These are phyloP conservation scores for Brevimyrus niger DNA, from an alignment of 2,113 vertebrate species.

Conservation along the genomic window DNA sequence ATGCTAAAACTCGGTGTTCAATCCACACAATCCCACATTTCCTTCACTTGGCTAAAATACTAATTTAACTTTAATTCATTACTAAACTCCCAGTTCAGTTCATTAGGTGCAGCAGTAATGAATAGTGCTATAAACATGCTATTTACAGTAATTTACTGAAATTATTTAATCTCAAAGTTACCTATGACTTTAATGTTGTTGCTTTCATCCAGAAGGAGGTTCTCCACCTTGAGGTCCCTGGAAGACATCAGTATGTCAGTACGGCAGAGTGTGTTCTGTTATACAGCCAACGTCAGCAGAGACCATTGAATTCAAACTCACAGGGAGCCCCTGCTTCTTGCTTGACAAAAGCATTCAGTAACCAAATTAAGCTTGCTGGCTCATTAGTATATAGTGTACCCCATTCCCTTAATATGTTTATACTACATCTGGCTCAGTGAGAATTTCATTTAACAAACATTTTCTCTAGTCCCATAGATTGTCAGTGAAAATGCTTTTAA, in stretches of 20 bases:
- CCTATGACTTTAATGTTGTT: slow-evolving; percentile 98
- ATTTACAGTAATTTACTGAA: not conserved
- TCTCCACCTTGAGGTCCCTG: slow-evolving; percentile 99
- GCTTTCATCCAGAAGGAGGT: slow-evolving; percentile 92
- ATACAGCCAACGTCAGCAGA: not conserved
- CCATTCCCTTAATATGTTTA: not conserved
- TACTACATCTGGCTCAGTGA: not conserved
- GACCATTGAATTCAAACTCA: not conserved
- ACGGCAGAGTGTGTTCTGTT: not conserved
- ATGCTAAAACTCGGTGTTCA: not conserved
- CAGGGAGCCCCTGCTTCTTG: not conserved
- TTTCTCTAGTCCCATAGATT: not conserved
- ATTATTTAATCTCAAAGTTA: slow-evolving; percentile 46
- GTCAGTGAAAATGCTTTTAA: not conserved
- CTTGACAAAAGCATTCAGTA: not conserved
- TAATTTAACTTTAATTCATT: not conserved
- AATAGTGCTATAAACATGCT: not conserved
- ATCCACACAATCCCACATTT: not conserved
- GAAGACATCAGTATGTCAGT: slow-evolving; percentile 36
- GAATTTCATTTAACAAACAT: not conserved
- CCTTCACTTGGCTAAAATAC: not conserved
- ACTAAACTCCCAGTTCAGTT: not conserved
- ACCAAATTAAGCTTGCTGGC: not conserved
- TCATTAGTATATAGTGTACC: not conserved
- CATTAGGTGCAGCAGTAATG: not conserved